Percentiles rank a stretch among this genome's conserved stretches.
These are phyloP conservation scores for Scalopus aquaticus DNA, from an alignment of 2,113 vertebrate genomes.

Conservation along the genomic window DNA sequence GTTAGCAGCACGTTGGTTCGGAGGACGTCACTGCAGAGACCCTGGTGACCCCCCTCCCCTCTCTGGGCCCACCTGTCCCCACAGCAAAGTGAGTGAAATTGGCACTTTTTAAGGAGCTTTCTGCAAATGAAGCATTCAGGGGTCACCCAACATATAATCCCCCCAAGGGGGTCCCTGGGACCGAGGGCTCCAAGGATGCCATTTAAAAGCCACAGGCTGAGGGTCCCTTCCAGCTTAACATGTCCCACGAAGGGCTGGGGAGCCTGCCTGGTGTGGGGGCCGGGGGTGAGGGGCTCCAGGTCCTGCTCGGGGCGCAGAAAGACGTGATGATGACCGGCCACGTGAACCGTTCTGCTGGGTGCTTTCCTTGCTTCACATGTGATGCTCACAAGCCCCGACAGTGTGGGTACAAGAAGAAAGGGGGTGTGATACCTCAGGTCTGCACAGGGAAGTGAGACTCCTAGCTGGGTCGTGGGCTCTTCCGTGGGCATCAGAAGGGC, in stretches of 20 bases:
- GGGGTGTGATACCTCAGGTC: accelerated
- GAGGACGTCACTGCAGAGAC: too few species aligned
- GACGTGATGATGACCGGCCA: background rate
- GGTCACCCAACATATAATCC: background rate
- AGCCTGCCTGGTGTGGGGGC: background rate
- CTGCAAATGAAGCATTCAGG: background rate
- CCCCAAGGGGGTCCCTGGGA: background rate
- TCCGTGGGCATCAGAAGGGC: background rate
- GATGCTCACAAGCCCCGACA: accelerated
- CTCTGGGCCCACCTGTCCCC: background rate
- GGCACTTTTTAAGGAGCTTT: background rate
- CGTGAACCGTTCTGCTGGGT: background rate
- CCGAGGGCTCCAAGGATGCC: background rate
- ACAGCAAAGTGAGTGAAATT: background rate
- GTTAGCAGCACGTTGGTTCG: background rate
- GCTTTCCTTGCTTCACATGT: background rate
- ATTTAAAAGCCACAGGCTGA: background rate
- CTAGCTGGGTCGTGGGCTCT: background rate
- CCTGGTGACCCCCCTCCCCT: too few species aligned
- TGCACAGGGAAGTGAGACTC: background rate
- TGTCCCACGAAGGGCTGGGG: background rate
- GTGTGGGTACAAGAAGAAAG: too few species aligned
- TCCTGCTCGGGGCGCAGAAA: background rate
- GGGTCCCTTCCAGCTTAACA: background rate
- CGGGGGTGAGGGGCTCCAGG: background rate